These are phyloP conservation scores for Himalopsyche tibetana DNA, from an alignment of 2,888 invertebrate genomes.

Conservation along the genomic window DNA sequence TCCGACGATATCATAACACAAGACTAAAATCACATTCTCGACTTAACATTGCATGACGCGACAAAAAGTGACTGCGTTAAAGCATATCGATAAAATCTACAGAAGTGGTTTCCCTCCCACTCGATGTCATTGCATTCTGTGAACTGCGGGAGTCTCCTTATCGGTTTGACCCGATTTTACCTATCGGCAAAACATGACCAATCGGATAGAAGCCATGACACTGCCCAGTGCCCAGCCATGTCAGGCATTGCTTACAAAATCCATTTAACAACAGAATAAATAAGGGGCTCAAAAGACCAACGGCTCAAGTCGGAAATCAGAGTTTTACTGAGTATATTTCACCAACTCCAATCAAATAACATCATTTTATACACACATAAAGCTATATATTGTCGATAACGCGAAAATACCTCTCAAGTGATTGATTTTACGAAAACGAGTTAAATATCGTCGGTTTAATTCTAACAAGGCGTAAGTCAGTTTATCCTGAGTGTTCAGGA, in stretches of 20 bases:
- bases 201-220: neutral
- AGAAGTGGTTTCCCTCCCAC: constrained; percentile 53
- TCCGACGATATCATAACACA: neutral
- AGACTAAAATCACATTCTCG: neutral
- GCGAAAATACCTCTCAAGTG: too few species aligned
- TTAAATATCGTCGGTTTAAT: too few species aligned
- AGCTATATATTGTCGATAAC: too few species aligned
- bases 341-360: too few species aligned
- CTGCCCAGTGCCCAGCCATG: neutral
- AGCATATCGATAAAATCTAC: constrained; percentile 60
- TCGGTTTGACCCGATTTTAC: constrained; percentile 47
- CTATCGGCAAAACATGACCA: constrained; percentile 19
- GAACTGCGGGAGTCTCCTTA: constrained; percentile 55
- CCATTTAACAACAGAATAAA: neutral
- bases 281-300: too few species aligned
- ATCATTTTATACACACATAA: too few species aligned
- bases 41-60: constrained; percentile 50
- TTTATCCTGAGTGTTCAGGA: too few species aligned
- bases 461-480: too few species aligned
- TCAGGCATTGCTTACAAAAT: neutral
- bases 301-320: too few species aligned
- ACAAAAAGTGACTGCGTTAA: constrained; percentile 60
- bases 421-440: too few species aligned
- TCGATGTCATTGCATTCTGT: constrained; percentile 61
- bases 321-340: too few species aligned